Evolutionary conservation across 2,113 vertebrate genomes (phyloP), one percentile per base, ranked within the genome.

Genomic region (Pyrgilauda ruficollis): DNA sequence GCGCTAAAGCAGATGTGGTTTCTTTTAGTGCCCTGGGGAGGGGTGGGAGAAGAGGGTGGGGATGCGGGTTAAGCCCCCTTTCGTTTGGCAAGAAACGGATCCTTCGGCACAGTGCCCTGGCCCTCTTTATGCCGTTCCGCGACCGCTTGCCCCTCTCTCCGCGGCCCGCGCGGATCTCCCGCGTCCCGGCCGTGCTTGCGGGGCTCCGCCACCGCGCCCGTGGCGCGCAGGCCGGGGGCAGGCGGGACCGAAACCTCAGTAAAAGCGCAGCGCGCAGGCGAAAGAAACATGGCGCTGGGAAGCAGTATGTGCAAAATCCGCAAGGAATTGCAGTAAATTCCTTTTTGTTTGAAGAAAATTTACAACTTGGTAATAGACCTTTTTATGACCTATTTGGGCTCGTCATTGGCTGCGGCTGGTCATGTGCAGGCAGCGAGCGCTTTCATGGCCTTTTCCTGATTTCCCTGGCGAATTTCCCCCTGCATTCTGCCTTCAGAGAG

Each of bases 341-440:
- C 99, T 99, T 99, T 99, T 99, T 99, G 99, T 99, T 99, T 98
- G 99, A 98, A 99, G 98, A 99, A 98, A 99, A 99, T 99, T 99
- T 99, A 99, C 99, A 99, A 98, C 99, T 99, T 98, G 98, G 99
- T 98, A 99, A 99, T 99, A 98, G 99, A 99, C 98, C 98, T 99
- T 99, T 99, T 99, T 99, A 99, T 98, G 99, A 98, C 99, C 98
- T 98, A 98, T 98, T 98, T 98, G 98, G 98, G 98, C 98, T 98
- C 98, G 98, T 98, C 98, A 99, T 99, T 99, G 99, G 99, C 99
- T 99, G 98, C 97, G 98, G 98, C 98, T 99, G 99, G 99, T 99
- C 99, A 99, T 99, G 99, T 99, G 99, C 98, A 98, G 97, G 98
- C 98, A 98, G 98, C 98, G 98, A 99, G 98, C 97, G 98, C 99